These are phyloP conservation scores for Agrotis exclamationis DNA, from an alignment of 2,888 invertebrate species.

Conservation along the genomic window DNA sequence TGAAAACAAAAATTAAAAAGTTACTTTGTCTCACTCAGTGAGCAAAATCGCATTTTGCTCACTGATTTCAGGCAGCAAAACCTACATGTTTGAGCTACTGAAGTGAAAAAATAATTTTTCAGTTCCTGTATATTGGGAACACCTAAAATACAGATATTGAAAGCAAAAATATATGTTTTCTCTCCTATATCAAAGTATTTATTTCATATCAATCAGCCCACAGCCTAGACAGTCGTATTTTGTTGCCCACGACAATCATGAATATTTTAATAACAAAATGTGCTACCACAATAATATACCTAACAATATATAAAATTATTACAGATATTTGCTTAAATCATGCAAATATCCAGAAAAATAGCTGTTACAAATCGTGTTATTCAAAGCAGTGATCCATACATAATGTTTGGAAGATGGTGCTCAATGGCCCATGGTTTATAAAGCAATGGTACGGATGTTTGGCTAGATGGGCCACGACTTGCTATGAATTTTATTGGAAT, in stretches of 20 bases:
- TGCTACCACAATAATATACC: too few relatives aligned
- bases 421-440: constrained; percentile 76
- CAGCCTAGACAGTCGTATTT: constrained; percentile 12
- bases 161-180: neutral
- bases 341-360: constrained; percentile 38
- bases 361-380: constrained; percentile 28
- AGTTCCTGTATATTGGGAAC: neutral
- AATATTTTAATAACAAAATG: constrained; percentile 16
- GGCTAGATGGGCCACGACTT: constrained; percentile 59
- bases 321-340: neutral
- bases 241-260: constrained; percentile 1
- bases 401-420: constrained; percentile 71
- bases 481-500: constrained; percentile 79
- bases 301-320: too few relatives aligned
- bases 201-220: constrained; percentile 21
- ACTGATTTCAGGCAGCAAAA: too few relatives aligned
- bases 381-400: constrained; percentile 49
- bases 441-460: constrained; percentile 69
- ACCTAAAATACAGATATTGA: neutral
- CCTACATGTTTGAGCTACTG: too few relatives aligned
- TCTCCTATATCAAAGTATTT: neutral
- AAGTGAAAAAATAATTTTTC: too few relatives aligned
- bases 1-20: too few relatives aligned
- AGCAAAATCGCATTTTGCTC: too few relatives aligned
- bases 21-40: too few relatives aligned